Base-by-base conservation (phyloP, 2,888 invertebrate species). In the Chrysina gloriosa region DNA sequence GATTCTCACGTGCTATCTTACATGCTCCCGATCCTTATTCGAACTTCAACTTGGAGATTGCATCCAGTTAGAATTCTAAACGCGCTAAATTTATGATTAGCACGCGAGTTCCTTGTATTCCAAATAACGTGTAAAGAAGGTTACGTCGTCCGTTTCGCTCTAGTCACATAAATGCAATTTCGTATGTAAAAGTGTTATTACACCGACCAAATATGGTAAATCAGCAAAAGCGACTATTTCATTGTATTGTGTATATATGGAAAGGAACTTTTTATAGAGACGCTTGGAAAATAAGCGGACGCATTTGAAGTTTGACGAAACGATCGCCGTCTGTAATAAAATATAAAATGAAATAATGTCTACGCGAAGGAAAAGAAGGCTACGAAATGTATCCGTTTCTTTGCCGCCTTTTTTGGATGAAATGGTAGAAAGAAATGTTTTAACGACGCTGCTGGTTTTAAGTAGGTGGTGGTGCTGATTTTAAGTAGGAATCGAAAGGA, bases 131-230 rank as follows among this genome's bases (percentile, higher is more conserved):
- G n/a, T 52, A 68, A 63, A 68, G 54, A 68, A 64, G 56, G 45
- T 54, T 29, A 68, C 64, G 56, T 9, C 23, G 56, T 14, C 19
- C 19, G 45, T 21, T 45, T 45, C 19, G 19, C 45, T 54, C 45
- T 25, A 56, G 47, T 34, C 23, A 67, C 16, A 52, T 45, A 61
- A 54, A 63, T 54, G 45, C 65, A 36, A 61, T 45, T 65, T 69
- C 50, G 42, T 52, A 31, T 29, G 52, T 52, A 52, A 63, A 36
- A 65, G 52, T 58, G 63, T 45, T 66, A 69, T 69, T 69, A 66
- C 69, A 63, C 45, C 54, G 56, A 14, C 69, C 65, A 63, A 66
- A 69, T 63, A 69, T 45, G 69, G 66, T 6, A 36, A 69, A 66
- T 63, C 31, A 23, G 69, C 19, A 58, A 36, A 63, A 52, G 54